Conservation (phyloP, 2,888 invertebrate species). For the Lordiphosa andalusiaca region DNA sequence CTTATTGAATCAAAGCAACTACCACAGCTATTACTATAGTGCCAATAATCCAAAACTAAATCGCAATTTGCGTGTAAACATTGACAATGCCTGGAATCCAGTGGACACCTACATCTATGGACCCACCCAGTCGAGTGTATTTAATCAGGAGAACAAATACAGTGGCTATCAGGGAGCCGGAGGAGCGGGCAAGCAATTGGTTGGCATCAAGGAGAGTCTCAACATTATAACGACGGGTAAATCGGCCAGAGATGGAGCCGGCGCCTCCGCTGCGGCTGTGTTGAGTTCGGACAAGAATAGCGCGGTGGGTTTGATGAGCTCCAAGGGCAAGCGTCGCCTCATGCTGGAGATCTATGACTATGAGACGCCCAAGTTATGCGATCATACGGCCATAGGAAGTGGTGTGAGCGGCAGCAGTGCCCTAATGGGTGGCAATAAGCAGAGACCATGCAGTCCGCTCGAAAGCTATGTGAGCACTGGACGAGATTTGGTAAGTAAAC, state of each 20-base stretch:
- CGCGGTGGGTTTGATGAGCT: conserved; percentile 68
- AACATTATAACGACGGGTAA: conserved; percentile 76
- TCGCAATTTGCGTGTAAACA: conserved; percentile 79
- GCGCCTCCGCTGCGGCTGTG: conserved; percentile 52
- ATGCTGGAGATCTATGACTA: conserved; percentile 88
- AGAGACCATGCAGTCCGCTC: conserved; percentile 88
- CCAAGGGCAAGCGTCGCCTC: conserved; percentile 80
- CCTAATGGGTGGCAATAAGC: conserved; percentile 76
- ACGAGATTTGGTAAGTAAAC: conserved; percentile 79
- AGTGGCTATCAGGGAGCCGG: conserved; percentile 78
- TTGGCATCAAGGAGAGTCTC: conserved; percentile 78
- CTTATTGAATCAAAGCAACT: conserved; percentile 76
- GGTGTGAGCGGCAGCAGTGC: conserved; percentile 70
- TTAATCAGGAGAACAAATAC: conserved; percentile 80
- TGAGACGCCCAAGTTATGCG: conserved; percentile 89
- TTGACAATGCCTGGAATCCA: conserved; percentile 81
- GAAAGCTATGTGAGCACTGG: conserved; percentile 88
- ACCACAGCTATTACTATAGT: conserved; percentile 79
- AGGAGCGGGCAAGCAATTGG: conserved; percentile 56
- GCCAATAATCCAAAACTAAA: conserved; percentile 79
- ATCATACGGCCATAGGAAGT: conserved; percentile 85
- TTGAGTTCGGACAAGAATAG: conserved; percentile 54
- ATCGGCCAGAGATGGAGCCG: conserved; percentile 50
- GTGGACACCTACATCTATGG: conserved; percentile 81
- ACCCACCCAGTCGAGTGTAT: conserved; percentile 80